Conservation (phyloP, 2,113 vertebrate genomes). For the Diphyllodes magnificus region DNA sequence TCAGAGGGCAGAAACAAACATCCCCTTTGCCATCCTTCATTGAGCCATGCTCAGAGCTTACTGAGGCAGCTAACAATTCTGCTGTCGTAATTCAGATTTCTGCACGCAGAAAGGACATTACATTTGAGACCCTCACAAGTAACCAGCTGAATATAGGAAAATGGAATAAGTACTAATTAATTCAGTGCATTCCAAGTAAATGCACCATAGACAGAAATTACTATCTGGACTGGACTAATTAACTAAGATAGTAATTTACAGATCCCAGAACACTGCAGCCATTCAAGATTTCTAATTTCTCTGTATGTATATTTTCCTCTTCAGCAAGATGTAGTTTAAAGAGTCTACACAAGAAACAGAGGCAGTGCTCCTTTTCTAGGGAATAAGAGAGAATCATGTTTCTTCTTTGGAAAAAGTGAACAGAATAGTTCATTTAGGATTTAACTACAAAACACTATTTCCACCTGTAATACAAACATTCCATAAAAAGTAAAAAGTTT, state of each 20-base stretch:
- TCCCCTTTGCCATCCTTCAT: not conserved
- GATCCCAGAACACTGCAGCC: not conserved
- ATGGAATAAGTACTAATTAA: not conserved
- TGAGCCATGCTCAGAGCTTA: not conserved
- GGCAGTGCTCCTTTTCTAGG: accelerated
- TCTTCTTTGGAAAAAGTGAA: not conserved
- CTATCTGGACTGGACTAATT: conserved; percentile 14
- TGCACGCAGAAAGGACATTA: not conserved
- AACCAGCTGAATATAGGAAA: not conserved
- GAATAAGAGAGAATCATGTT: not conserved
- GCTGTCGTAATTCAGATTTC: not conserved
- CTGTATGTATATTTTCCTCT: not conserved
- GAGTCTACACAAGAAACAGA: not conserved
- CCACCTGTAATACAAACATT: not conserved
- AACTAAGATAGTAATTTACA: not conserved
- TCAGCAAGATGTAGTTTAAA: not conserved
- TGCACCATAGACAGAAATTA: not conserved
- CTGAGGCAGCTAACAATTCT: not conserved
- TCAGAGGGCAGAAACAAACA: not conserved
- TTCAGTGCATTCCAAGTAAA: not conserved
- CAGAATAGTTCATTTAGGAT: not conserved
- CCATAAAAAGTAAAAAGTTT: not conserved
- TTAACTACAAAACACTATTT: not conserved
- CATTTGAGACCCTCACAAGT: not conserved
- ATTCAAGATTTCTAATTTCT: not conserved